Conservation (phyloP, 2,797 vertebrate species). For the Coranthus polyacanthus region DNA sequence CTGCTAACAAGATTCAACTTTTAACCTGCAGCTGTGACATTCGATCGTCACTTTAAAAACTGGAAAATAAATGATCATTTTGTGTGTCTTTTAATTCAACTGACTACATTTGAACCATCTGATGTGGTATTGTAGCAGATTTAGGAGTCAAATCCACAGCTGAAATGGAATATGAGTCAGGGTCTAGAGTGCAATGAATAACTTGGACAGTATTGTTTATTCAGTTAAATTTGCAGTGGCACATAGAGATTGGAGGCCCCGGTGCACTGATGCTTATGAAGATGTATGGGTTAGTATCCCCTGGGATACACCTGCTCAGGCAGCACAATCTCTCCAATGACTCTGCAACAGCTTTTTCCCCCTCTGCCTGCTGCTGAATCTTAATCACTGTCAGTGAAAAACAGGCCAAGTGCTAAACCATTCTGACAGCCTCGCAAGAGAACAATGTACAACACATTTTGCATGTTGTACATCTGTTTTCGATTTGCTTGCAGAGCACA, state of each 20-base stretch:
- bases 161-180: conserved; percentile 4
- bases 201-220: conserved; percentile 41
- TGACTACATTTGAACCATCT: neutral
- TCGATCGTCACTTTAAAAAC: neutral
- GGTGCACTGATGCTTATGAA: conserved; percentile 33
- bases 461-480: conserved; percentile 22
- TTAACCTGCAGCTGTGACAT: neutral
- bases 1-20: no score
- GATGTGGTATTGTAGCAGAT: conserved; percentile 1
- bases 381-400: conserved; percentile 32
- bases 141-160: conserved; percentile 4
- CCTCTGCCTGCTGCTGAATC: conserved; percentile 35
- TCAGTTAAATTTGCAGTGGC: conserved; percentile 27
- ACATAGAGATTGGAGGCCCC: conserved; percentile 11
- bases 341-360: neutral
- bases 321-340: conserved; percentile 39
- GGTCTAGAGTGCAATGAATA: conserved; percentile 22
- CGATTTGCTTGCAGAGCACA: conserved; percentile 37
- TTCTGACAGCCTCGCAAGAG: conserved; percentile 42
- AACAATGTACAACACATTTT: conserved; percentile 26
- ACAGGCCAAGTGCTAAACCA: conserved; percentile 16
- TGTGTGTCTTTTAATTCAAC: neutral
- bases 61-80: neutral
- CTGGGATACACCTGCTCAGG: conserved; percentile 37
- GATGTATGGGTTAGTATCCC: conserved; percentile 34